Base-by-base conservation (phyloP, 2,888 invertebrate species). In the Rhamnusium bicolor region DNA sequence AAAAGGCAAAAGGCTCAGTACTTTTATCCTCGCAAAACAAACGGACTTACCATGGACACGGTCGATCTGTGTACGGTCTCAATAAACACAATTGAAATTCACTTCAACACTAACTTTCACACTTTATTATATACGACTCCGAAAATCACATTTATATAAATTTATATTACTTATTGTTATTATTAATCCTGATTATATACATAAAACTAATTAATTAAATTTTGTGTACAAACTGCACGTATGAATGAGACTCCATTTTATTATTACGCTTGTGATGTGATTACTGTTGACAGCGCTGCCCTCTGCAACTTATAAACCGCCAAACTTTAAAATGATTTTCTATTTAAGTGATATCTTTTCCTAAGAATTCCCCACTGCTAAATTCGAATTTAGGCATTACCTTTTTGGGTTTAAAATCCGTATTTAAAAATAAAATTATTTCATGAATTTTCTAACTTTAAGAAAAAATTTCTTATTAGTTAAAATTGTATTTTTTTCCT, bases 191-290 rank as follows among this genome's bases (percentile, higher is more conserved):
- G 80, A 79, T 74, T 84, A 84, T 82, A 81, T 83, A 84, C 82
- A 84, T 77, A 69, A 79, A 82, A 83, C 85, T 83, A 82, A 80
- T 84, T 85, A 84, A 84, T 85, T 85, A 85, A 85, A 85, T 84
- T 84, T 85, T 85, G 86, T 86, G 86, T 87, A 86, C 86, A 85
- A 87, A 87, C 86, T 86, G 86, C 87, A 86, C 87, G 85, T 86
- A 85, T 84, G 86, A 87, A 85, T 85, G 84, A 86, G 86, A 86
- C 88, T 87, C 88, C 88, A 88, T 88, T 87, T 88, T 88, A 86
- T 87, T 87, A 87, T 87, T 88, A 87, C 86, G 87, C 87, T 88
- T 88, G 83, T 84, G n/a, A n/a, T 85, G 83, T 84, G 83, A 85
- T 86, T 80, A n/a, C n/a, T n/a, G n/a, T n/a, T n/a, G 85, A 86